phyloP scores from a whole-genome alignment of 1,140 invertebrate genomes.

The Atta cephalotes region DNA sequence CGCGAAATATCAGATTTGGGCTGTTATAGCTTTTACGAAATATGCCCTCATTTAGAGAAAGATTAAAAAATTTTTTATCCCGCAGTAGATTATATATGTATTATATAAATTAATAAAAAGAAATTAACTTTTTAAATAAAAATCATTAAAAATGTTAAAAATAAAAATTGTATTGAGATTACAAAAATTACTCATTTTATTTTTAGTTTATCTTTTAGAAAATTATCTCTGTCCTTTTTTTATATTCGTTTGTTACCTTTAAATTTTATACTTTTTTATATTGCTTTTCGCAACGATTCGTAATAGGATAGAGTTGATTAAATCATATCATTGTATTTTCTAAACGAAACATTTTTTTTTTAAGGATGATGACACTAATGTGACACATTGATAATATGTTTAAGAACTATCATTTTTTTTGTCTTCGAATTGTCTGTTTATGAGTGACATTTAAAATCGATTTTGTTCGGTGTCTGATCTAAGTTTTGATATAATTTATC shows the following conservation, averaged over 20 bases:
- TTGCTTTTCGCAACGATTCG: too few species aligned
- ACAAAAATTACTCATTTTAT: not conserved
- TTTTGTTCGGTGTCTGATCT: too few species aligned
- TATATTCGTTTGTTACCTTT: not conserved
- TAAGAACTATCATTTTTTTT: too few species aligned
- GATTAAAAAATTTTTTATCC: not conserved
- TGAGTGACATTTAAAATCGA: too few species aligned
- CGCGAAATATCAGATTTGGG: slow-evolving; percentile 23
- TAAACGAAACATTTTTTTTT: too few species aligned
- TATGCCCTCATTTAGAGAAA: not conserved
- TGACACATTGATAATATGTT: too few species aligned
- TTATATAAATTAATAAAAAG: not conserved
- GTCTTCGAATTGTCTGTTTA: too few species aligned
- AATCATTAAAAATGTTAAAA: not conserved
- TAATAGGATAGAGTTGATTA: too few species aligned
- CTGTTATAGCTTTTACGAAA: not conserved
- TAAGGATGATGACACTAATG: too few species aligned
- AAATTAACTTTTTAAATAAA: not conserved
- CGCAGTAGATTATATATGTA: not conserved
- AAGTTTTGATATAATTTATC: too few species aligned
- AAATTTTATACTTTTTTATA: too few species aligned
- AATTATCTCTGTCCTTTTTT: not conserved
- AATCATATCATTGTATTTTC: too few species aligned
- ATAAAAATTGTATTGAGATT: not conserved
- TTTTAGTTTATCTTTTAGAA: not conserved